Conservation (phyloP, 1,140 invertebrate species). For the Musca domestica region DNA sequence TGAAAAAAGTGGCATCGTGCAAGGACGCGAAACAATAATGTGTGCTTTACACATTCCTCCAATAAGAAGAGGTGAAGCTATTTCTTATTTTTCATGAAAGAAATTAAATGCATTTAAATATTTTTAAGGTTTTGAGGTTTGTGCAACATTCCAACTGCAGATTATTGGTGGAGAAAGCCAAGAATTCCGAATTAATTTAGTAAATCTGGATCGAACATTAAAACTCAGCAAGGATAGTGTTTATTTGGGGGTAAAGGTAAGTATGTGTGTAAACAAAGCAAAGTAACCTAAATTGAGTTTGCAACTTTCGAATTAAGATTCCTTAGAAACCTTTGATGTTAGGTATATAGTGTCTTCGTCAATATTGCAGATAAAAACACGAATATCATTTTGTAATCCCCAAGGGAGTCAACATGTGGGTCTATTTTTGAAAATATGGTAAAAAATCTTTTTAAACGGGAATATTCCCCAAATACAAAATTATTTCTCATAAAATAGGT, state of each 20-base stretch:
- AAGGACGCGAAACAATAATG: not conserved
- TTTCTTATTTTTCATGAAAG: not conserved
- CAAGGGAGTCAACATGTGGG: too few species aligned
- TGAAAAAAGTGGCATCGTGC: constrained; percentile 34
- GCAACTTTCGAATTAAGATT: too few species aligned
- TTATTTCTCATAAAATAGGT: too few species aligned
- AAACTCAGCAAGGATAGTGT: constrained; percentile 35
- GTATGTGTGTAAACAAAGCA: too few species aligned
- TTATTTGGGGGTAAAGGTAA: constrained; percentile 40
- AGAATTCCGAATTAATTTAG: constrained; percentile 32
- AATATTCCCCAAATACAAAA: too few species aligned
- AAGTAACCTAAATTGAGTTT: too few species aligned
- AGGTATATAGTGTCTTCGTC: too few species aligned
- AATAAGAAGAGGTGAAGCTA: constrained; percentile 18
- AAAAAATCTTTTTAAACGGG: too few species aligned
- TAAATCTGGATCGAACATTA: constrained; percentile 38
- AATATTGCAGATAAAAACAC: too few species aligned
- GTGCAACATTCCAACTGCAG: constrained; percentile 32
- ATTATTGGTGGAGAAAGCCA: constrained; percentile 37
- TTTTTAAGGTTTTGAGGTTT: constrained; percentile 30
- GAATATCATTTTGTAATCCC: too few species aligned
- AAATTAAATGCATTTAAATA: not conserved
- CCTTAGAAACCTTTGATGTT: too few species aligned
- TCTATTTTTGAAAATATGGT: too few species aligned
- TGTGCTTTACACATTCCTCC: constrained; percentile 36